Percentiles rank a stretch among this genome's conserved stretches.
phyloP scores from a whole-genome alignment of 2,113 vertebrate species.

The Phycodurus eques region DNA sequence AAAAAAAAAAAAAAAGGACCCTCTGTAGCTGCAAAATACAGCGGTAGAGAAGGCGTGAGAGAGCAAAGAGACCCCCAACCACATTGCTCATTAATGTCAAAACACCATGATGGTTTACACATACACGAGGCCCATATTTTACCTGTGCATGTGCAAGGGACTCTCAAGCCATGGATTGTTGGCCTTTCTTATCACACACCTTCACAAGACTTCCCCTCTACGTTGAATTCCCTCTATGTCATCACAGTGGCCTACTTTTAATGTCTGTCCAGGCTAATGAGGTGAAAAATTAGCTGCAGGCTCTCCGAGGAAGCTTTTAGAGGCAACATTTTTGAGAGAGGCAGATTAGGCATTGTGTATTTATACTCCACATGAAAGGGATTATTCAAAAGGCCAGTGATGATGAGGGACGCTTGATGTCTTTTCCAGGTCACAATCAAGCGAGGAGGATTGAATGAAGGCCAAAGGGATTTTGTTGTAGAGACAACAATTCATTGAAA shows the following conservation, averaged over 20 bases:
- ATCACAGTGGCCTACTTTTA: constrained; percentile 49
- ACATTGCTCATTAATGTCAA: constrained; percentile 58
- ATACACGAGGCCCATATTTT: neutral
- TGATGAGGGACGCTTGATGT: constrained; percentile 9
- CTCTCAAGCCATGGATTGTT: constrained; percentile 7
- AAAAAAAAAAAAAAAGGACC: constrained; percentile 46
- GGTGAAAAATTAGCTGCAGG: constrained; percentile 59
- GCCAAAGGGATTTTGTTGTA: neutral
- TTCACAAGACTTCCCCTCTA: neutral
- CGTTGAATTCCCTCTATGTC: constrained; percentile 35
- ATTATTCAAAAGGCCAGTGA: constrained; percentile 9
- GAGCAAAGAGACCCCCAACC: constrained; percentile 14
- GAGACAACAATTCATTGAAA: neutral
- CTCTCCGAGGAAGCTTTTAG: constrained; percentile 47
- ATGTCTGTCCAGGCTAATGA: constrained; percentile 56
- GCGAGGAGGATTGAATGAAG: neutral
- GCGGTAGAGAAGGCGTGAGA: constrained; percentile 29
- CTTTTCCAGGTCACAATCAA: neutral
- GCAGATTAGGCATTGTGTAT: constrained; percentile 19
- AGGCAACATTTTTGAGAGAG: constrained; percentile 29
- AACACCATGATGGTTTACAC: constrained; percentile 17
- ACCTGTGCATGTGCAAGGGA: neutral
- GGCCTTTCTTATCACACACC: constrained; percentile 15
- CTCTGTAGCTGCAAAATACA: constrained; percentile 50
- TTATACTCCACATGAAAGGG: constrained; percentile 10